Base-by-base conservation (phyloP, 2,113 vertebrate genomes). In the Otis tarda region DNA sequence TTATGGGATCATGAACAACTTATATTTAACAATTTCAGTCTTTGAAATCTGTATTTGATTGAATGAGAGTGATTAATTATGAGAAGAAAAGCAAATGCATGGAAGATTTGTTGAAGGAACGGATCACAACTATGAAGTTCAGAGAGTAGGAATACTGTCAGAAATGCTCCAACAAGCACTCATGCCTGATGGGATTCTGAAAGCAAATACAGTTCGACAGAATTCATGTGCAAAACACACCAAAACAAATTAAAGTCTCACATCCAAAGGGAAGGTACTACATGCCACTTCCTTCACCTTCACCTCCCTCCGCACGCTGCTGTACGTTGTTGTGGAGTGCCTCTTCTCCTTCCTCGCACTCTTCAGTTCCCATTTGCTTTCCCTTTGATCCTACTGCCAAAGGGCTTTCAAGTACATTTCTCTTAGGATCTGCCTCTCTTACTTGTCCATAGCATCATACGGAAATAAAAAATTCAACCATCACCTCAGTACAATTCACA, bases 61-160 rank as follows among this genome's bases (percentile, higher is more conserved):
- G 89, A 95, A 28, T 37, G 23, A 83, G 50, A 92, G 21, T 81
- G 60, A 87, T 76, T 95, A 94, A 94, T 95, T 91, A 89, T 37
- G 67, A 94, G 92, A 94, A 76, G 79, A 77, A 95, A 93, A 95
- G 94, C 81, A 91, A 95, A 39, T 23, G 65, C 57, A 65, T 33
- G 37, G 63, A 94, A 87, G 88, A 91, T 64, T 74, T 92, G 31
- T 35, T 92, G 80, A 91, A 91, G 68, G 71, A 87, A 84, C 68
- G 92, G 95, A 94, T 84, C 73, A 92, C 52, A 92, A 43, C 60
- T 75, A 56, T 2, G 35, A 91, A 95, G 77, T 91, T 91, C 69
- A 95, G 52, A 92, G 52, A 60, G 65, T n/a, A 89, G 21, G 49
- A 95, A 78, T 64, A 53, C 53, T 65, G 77, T 79, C 91, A 89